These are phyloP conservation scores for Buathra laborator DNA, from an alignment of 2,888 invertebrate genomes.

Conservation along the genomic window DNA sequence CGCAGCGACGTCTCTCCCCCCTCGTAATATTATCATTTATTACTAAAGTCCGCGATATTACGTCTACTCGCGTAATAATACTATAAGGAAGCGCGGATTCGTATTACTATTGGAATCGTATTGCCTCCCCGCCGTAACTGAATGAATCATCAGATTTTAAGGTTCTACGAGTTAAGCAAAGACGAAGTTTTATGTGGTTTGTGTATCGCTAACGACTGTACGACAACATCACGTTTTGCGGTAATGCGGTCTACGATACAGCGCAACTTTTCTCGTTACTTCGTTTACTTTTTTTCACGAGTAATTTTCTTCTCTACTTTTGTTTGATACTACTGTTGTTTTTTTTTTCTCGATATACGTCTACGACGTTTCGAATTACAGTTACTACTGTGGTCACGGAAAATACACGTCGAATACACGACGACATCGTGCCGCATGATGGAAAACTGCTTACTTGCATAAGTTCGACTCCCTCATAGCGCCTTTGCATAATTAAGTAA, in stretches of 20 bases:
- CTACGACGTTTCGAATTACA: slow-evolving; percentile 4
- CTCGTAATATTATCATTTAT: background rate
- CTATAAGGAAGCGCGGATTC: slow-evolving; percentile 53
- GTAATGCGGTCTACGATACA: slow-evolving; percentile 9
- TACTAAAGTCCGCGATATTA: background rate
- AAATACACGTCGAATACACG: slow-evolving; percentile 4
- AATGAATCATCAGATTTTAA: slow-evolving; percentile 4
- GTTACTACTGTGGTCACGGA: background rate
- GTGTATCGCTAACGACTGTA: background rate
- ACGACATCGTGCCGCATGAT: slow-evolving; percentile 12
- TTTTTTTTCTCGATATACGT: slow-evolving; percentile 1
- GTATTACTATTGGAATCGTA: slow-evolving; percentile 49
- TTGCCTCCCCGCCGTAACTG: slow-evolving; percentile 5
- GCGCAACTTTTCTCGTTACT: background rate
- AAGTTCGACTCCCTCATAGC: slow-evolving; percentile 45
- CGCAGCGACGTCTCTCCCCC: background rate
- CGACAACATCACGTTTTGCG: slow-evolving; percentile 27
- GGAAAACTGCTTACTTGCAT: slow-evolving; percentile 57
- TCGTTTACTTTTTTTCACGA: background rate
- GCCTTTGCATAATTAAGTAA: slow-evolving; percentile 61
- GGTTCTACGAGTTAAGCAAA: slow-evolving; percentile 23
- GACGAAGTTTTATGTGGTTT: slow-evolving; percentile 25
- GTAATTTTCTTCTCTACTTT: background rate
- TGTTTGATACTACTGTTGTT: background rate
- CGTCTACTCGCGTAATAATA: slow-evolving; percentile 8